These are phyloP conservation scores for Mythimna impura DNA, from an alignment of 2,888 invertebrate species.

Conservation along the genomic window DNA sequence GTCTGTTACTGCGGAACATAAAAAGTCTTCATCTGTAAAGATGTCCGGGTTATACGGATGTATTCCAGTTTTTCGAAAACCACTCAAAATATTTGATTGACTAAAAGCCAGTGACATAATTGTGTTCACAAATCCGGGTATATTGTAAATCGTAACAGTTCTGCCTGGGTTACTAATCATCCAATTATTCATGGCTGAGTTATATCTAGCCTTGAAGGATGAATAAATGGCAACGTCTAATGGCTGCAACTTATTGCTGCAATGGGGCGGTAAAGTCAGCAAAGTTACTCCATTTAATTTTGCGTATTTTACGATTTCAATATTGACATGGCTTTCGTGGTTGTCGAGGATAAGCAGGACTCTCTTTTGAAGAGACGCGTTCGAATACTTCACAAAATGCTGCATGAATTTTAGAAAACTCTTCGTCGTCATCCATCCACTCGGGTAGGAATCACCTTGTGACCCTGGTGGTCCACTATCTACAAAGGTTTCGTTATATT, in stretches of 20 bases:
- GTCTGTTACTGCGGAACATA: conserved; percentile 37
- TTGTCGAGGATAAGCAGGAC: conserved; percentile 37
- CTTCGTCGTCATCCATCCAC: conserved; percentile 37
- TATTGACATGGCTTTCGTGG: conserved; percentile 29
- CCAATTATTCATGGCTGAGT: conserved; percentile 35
- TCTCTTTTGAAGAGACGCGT: conserved; percentile 1
- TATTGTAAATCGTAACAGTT: conserved; percentile 39
- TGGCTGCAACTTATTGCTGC: conserved; percentile 25
- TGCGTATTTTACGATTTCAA: conserved; percentile 29
- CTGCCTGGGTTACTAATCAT: conserved; percentile 36
- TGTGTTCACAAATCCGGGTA: conserved; percentile 17
- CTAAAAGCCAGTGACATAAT: conserved; percentile 5
- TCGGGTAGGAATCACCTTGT: conserved; percentile 20
- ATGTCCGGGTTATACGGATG: conserved; percentile 36
- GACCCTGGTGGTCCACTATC: conserved; percentile 22
- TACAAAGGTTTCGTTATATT: conserved; percentile 10
- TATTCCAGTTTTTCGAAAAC: conserved; percentile 36
- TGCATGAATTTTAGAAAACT: conserved; percentile 34
- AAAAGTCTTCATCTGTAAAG: conserved; percentile 37
- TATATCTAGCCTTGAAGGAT: conserved; percentile 40
- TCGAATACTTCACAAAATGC: conserved; percentile 35
- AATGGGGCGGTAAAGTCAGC: conserved; percentile 27
- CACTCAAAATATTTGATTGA: conserved; percentile 18
- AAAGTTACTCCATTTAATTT: conserved; percentile 29
- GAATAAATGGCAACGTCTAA: conserved; percentile 36